Evolutionary conservation across 1,140 invertebrate genomes (phyloP), one percentile per base, ranked within the genome.

Genomic region (Lucilia sericata): DNA sequence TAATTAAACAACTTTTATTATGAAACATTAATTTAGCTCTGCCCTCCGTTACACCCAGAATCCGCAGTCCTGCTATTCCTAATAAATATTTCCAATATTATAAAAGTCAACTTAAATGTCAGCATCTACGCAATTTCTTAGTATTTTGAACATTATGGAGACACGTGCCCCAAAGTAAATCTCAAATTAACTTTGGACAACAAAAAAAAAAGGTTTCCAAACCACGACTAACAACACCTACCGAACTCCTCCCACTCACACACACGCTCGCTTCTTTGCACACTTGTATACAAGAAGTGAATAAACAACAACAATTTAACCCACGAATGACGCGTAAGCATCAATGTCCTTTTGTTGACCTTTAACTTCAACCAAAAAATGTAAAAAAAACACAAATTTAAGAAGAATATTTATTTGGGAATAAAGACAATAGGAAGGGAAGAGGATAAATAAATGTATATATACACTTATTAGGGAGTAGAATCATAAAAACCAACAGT

Each of bases 271-370:
- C 51, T 55, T 2, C 12, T 55, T 12, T n/a, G n/a, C n/a, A n/a
- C n/a, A n/a, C 14, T 17, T 55, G 4, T 55, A 55, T 55, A 17
- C 17, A 55, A 13, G 17, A 55, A 55, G 8, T 13, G 17, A 14
- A 55, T 7, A 12, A 55, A 55, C 10, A 25, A 70, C 19, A 25
- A 70, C 65, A 70, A 21, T 70, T 70, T 70, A 70, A 70, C 65
- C 65, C 65, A 70, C 65, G 65, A 70, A 25, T 49, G 76, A 80
- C 76, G 76, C 76, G 47, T 80, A 80, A 80, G 76, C 76, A 80
- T 80, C 76, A 80, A 80, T 80, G 76, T 80, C 76, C 76, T 80
- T 80, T 80, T 80, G 76, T 80, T 80, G 76, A 80, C 76, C 76
- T 80, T 76, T 76, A 76, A 76, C 74, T 42, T 76, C 14, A 42